phyloP scores from a whole-genome alignment of 2,797 vertebrate genomes.

The Helicolenus hilgendorfi region DNA sequence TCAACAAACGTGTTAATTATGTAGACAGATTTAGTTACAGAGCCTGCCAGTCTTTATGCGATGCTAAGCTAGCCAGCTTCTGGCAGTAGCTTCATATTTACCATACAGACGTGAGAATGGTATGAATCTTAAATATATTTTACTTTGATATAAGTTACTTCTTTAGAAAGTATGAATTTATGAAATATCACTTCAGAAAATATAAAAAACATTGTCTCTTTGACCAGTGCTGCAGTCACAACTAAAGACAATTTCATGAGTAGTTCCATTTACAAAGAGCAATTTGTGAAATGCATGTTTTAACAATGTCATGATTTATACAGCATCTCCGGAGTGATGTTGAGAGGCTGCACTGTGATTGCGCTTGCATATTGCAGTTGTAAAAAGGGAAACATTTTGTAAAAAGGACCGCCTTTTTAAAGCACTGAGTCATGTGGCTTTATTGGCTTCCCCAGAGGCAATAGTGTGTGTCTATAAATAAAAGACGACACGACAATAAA shows the following conservation, averaged over 20 bases:
- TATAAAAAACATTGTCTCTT: not conserved
- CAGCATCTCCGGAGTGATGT: not conserved
- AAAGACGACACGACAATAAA: slow-evolving; percentile 52
- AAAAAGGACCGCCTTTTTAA: slow-evolving; percentile 45
- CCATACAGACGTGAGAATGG: not conserved
- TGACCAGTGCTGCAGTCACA: no score
- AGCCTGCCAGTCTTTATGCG: not conserved
- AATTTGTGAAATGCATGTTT: slow-evolving; percentile 31
- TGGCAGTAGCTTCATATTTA: not conserved
- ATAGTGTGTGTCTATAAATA: slow-evolving; percentile 60
- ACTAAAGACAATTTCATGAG: not conserved
- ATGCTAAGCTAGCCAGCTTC: not conserved
- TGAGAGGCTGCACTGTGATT: slow-evolving; percentile 2
- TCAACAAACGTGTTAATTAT: not conserved
- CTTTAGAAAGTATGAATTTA: not conserved
- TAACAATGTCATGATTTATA: slow-evolving; percentile 21
- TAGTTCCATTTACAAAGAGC: not conserved
- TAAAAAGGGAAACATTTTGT: slow-evolving; percentile 48
- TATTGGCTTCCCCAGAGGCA: slow-evolving; percentile 55
- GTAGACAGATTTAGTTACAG: not conserved
- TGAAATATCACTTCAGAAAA: not conserved
- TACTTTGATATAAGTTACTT: not conserved
- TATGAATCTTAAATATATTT: not conserved
- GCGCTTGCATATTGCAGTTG: slow-evolving; percentile 11
- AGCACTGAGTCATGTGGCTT: slow-evolving; percentile 58